A percentile compares a stretch with the other conserved stretches of the same genome.
Conservation (phyloP, 2,113 vertebrate genomes). For the Neomonachus schauinslandi region DNA sequence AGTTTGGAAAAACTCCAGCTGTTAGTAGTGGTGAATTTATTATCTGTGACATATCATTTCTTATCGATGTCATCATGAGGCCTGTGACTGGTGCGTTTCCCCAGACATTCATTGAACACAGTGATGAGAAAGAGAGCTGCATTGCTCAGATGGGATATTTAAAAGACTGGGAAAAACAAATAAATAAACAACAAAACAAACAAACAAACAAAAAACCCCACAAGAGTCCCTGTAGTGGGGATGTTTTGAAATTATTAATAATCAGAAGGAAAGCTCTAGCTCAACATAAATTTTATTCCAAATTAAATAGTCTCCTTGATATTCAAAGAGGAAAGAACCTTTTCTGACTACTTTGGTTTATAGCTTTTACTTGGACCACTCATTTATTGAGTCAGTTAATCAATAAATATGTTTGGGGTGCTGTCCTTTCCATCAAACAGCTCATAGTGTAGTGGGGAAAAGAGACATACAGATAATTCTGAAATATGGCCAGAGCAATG, state of each 20-base stretch:
- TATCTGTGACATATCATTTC: background rate
- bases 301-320: background rate
- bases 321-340: background rate
- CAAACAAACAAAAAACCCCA: background rate
- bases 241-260: constrained; percentile 7
- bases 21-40: background rate
- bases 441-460: background rate
- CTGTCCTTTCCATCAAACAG: background rate
- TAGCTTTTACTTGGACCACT: background rate
- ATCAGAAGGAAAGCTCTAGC: background rate
- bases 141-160: background rate
- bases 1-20: background rate
- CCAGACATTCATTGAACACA: background rate
- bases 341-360: background rate
- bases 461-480: background rate
- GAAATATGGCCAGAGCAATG: background rate
- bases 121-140: constrained; percentile 22
- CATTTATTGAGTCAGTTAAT: background rate
- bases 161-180: background rate
- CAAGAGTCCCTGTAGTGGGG: background rate
- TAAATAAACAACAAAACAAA: background rate
- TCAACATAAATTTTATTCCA: background rate
- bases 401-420: background rate
- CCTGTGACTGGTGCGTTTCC: background rate
- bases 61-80: background rate